Conservation (phyloP, 2,797 vertebrate genomes). For the Crypturellus tataupa region DNA sequence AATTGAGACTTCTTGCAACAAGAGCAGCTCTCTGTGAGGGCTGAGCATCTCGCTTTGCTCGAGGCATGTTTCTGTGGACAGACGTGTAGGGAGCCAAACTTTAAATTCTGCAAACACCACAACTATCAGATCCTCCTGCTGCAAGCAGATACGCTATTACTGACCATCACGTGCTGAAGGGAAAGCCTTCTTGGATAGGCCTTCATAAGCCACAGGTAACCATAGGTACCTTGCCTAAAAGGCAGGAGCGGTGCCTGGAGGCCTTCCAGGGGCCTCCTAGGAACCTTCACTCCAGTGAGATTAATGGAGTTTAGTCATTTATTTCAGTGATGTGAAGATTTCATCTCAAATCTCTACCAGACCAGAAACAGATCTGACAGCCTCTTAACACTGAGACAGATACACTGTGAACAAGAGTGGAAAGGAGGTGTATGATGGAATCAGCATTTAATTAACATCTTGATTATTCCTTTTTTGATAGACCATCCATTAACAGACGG, state of each 20-base stretch:
- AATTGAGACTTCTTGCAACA: not conserved
- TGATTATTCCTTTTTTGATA: constrained; percentile 15
- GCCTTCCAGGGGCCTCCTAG: fast-evolving
- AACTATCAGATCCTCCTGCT: not conserved
- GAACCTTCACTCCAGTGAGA: not conserved
- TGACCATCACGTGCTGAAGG: not conserved
- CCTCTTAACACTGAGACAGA: not conserved
- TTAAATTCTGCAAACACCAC: not conserved
- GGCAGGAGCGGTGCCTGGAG: not conserved
- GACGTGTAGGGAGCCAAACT: fast-evolving
- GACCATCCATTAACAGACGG: not conserved
- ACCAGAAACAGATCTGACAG: constrained; percentile 20
- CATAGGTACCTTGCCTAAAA: not conserved
- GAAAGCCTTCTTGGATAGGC: not conserved
- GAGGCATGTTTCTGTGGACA: fast-evolving
- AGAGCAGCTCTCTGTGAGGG: not conserved
- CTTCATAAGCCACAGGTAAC: not conserved
- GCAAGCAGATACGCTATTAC: not conserved
- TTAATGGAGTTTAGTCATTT: fast-evolving
- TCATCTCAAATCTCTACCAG: not conserved
- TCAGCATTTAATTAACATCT: constrained; percentile 25
- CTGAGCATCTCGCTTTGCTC: not conserved
- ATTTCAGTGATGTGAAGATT: not conserved
- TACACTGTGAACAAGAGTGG: not conserved
- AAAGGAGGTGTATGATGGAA: not conserved